These are phyloP conservation scores for Argentina silus DNA, from an alignment of 2,797 vertebrate species.

Conservation along the genomic window DNA sequence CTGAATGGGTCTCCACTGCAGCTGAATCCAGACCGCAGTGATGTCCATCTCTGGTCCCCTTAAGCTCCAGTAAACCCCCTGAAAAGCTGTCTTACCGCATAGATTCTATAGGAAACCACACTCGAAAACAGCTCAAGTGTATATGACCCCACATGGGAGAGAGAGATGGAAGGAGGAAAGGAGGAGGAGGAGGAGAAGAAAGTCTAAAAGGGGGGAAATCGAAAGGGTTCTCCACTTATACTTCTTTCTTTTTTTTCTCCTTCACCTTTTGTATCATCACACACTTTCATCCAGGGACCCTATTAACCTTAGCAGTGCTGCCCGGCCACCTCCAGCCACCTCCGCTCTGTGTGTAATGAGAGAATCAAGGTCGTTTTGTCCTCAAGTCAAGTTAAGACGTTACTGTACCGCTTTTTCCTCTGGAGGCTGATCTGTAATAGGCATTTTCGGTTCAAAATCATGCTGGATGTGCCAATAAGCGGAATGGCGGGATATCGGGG, in stretches of 20 bases:
- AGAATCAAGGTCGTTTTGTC: conserved; percentile 65
- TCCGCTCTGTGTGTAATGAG: conserved; percentile 59
- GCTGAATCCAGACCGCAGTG: background rate
- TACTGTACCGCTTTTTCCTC: conserved; percentile 36
- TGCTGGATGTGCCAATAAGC: conserved; percentile 4
- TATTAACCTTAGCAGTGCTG: conserved; percentile 69
- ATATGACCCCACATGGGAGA: background rate
- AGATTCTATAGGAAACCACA: conserved; percentile 4
- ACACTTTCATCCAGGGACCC: conserved; percentile 67
- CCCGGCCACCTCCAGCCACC: conserved; percentile 32
- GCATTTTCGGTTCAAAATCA: conserved; percentile 51
- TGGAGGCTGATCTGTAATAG: conserved; percentile 52
- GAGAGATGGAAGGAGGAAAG: too few relatives aligned
- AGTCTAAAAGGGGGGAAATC: conserved; percentile 14
- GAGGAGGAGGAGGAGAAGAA: background rate
- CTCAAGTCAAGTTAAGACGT: conserved; percentile 47
- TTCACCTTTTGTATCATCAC: conserved; percentile 40
- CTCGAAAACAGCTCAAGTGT: background rate
- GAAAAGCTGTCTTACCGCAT: conserved; percentile 18
- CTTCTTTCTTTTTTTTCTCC: background rate
- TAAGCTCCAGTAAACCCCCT: too few relatives aligned
- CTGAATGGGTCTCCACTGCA: background rate
- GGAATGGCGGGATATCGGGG: conserved; percentile 11
- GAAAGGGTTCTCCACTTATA: conserved; percentile 24
- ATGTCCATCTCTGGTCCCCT: conserved; percentile 21